Conservation (phyloP, 2,113 vertebrate species). For the Trematocara marginatum region DNA sequence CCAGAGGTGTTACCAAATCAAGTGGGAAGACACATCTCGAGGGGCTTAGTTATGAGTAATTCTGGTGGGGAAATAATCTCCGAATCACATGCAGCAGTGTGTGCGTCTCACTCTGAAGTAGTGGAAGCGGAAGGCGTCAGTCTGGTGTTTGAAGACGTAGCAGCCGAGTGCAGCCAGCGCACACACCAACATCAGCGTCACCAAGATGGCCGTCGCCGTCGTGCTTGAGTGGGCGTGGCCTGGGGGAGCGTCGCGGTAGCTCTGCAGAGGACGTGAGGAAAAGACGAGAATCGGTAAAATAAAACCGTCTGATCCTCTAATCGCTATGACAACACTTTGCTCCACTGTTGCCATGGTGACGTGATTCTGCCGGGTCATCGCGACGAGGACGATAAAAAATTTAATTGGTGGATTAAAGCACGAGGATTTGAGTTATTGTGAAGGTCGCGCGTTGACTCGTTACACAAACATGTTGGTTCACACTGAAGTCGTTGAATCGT, state of each 20-base stretch:
- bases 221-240: constrained; percentile 8
- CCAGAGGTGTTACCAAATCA: neutral
- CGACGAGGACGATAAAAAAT: neutral
- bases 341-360: neutral
- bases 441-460: neutral
- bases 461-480: neutral
- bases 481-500: neutral
- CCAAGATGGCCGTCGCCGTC: constrained; percentile 45
- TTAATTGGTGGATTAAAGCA: neutral
- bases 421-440: neutral
- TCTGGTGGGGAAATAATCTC: neutral
- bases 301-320: neutral
- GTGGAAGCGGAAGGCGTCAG: constrained; percentile 77
- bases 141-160: constrained; percentile 71
- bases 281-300: neutral
- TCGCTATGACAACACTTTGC: neutral
- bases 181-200: constrained; percentile 10
- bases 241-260: neutral
- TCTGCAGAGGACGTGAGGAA: neutral
- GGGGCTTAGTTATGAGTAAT: neutral
- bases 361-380: neutral
- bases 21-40: neutral
- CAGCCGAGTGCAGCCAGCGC: constrained; percentile 61
- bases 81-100: neutral
- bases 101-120: constrained; percentile 74